Conservation (phyloP, 2,888 invertebrate species). For the Ypsolopha sequella region DNA sequence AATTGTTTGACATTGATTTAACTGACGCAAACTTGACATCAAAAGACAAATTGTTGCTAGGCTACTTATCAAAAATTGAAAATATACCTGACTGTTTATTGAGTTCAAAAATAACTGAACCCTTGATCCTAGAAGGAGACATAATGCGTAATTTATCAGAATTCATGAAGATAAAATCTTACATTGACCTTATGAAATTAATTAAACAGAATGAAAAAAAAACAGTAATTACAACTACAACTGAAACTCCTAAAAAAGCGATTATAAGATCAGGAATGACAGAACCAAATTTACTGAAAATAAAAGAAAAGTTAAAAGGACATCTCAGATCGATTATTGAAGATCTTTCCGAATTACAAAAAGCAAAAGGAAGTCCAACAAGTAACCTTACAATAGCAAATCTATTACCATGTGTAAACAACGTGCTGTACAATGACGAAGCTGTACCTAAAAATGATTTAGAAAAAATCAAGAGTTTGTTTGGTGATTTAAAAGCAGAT, state of each 20-base stretch:
- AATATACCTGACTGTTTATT: slow-evolving; percentile 35
- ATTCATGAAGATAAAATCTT: slow-evolving; percentile 49
- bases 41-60: slow-evolving; percentile 48
- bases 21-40: slow-evolving; percentile 15
- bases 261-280: slow-evolving; percentile 5
- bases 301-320: slow-evolving; percentile 41
- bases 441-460: neutral
- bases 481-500: slow-evolving; percentile 3
- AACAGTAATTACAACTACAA: slow-evolving; percentile 7
- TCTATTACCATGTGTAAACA: slow-evolving; percentile 47
- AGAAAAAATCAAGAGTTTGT: slow-evolving; percentile 9
- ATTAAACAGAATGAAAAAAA: slow-evolving; percentile 16
- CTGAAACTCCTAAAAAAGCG: slow-evolving; percentile 6
- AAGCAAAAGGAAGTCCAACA: slow-evolving; percentile 22
- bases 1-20: slow-evolving; percentile 27
- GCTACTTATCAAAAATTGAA: slow-evolving; percentile 42
- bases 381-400: slow-evolving; percentile 31
- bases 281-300: slow-evolving; percentile 17
- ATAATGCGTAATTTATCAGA: slow-evolving; percentile 47
- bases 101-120: slow-evolving; percentile 11
- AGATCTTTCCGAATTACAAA: slow-evolving; percentile 44
- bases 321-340: slow-evolving; percentile 49
- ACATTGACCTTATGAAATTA: slow-evolving; percentile 39
- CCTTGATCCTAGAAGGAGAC: slow-evolving; percentile 31
- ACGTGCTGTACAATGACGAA: slow-evolving; percentile 26